These are phyloP conservation scores for Caenorhabditis sp. DNA, from an alignment of 2,888 invertebrate species.

Conservation along the genomic window DNA sequence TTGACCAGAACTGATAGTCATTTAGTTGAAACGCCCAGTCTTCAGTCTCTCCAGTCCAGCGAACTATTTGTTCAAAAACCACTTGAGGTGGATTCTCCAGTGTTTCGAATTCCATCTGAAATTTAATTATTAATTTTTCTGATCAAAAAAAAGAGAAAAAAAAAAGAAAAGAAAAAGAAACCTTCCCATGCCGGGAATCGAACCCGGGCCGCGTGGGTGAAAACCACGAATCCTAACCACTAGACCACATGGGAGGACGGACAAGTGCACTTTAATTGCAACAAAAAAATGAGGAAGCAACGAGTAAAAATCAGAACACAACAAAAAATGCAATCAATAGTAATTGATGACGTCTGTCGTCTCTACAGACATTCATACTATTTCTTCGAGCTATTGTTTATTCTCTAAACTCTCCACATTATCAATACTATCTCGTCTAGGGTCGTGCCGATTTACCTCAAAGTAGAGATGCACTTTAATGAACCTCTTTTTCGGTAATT, in stretches of 20 bases:
- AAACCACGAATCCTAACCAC: constrained; percentile 69
- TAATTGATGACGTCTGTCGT: neutral
- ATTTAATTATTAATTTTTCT: neutral
- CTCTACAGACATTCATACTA: neutral
- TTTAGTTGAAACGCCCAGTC: constrained; percentile 37
- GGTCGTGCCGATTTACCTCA: neutral
- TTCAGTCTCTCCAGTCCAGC: constrained; percentile 34
- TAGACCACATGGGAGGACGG: constrained; percentile 63
- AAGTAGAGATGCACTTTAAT: neutral
- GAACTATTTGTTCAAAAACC: constrained; percentile 35
- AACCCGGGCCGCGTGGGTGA: constrained; percentile 68
- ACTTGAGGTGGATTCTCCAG: constrained; percentile 34
- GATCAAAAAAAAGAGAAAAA: constrained; percentile 14
- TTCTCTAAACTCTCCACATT: neutral
- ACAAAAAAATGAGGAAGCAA: neutral
- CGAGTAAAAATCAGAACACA: neutral
- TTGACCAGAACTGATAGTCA: constrained; percentile 40
- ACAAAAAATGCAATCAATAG: neutral
- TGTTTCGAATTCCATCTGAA: constrained; percentile 20
- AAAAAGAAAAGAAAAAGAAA: constrained; percentile 23
- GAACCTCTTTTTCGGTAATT: neutral
- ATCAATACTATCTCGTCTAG: neutral
- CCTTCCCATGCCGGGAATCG: constrained; percentile 68
- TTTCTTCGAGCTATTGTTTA: neutral
- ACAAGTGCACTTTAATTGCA: neutral